Percentiles rank a stretch among this genome's conserved stretches.
These are phyloP conservation scores for Neodon shergylaensis DNA, from an alignment of 2,113 vertebrate genomes.

Conservation along the genomic window DNA sequence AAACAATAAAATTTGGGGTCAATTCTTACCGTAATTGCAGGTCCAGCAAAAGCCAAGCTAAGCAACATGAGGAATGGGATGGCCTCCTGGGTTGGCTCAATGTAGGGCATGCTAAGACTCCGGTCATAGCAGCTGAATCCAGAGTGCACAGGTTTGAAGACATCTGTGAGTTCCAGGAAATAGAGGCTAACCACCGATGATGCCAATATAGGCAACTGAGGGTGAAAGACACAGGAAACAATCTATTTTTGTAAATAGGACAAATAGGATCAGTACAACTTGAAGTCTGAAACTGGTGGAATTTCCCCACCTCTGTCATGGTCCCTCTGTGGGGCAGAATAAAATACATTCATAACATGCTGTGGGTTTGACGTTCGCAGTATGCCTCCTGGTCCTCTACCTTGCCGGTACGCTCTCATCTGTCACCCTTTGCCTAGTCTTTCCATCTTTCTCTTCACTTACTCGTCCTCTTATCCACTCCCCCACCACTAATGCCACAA, in stretches of 20 bases:
- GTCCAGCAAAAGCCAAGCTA: slow-evolving; percentile 95
- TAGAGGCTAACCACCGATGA: slow-evolving; percentile 98
- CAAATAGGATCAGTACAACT: neutral
- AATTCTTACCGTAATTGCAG: slow-evolving; percentile 92
- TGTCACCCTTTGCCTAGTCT: neutral
- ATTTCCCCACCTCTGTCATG: neutral
- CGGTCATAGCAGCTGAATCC: slow-evolving; percentile 98
- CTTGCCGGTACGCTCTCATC: neutral
- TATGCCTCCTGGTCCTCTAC: neutral
- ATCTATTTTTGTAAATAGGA: slow-evolving; percentile 26
- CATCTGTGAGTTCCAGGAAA: slow-evolving; percentile 97
- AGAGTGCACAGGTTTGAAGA: slow-evolving; percentile 96
- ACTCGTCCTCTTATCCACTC: too few relatives aligned
- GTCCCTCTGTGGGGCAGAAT: neutral
- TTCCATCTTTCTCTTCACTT: neutral
- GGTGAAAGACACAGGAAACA: slow-evolving; percentile 72
- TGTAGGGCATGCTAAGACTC: slow-evolving; percentile 97
- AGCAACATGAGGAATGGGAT: slow-evolving; percentile 97
- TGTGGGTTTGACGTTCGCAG: neutral
- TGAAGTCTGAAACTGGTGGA: neutral
- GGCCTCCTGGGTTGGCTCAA: slow-evolving; percentile 95
- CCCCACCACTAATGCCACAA: neutral
- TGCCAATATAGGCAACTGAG: slow-evolving; percentile 96
- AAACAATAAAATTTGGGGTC: neutral
- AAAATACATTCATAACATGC: neutral